Conservation (phyloP, 2,113 vertebrate species). For the Urocynchramus pylzowi region DNA sequence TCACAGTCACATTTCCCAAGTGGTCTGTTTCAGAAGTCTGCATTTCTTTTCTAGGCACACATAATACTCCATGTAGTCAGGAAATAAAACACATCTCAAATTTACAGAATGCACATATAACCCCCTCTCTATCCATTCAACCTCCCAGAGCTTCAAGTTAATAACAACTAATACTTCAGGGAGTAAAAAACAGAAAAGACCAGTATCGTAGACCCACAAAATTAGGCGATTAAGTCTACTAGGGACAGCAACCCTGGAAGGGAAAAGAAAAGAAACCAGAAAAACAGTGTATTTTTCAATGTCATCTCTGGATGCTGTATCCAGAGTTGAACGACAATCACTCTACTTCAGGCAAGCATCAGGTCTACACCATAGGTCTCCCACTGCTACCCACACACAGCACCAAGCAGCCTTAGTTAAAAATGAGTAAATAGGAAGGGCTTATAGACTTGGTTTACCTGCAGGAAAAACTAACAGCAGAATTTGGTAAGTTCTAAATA, state of each 20-base stretch:
- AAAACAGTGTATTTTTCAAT: neutral
- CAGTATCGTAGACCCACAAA: neutral
- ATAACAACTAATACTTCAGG: neutral
- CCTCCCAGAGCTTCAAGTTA: neutral
- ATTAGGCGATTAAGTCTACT: neutral
- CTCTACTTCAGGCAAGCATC: neutral
- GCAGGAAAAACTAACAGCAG: neutral
- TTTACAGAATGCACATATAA: neutral
- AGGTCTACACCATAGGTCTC: neutral
- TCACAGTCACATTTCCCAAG: neutral
- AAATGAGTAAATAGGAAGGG: neutral
- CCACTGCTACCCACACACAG: neutral
- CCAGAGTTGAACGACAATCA: neutral
- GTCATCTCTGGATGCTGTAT: neutral
- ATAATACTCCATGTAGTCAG: neutral
- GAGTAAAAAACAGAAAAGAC: neutral
- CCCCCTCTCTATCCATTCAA: neutral
- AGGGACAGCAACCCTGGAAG: neutral
- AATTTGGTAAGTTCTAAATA: neutral
- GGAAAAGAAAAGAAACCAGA: neutral
- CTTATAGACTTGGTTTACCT: neutral
- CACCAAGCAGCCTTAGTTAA: neutral
- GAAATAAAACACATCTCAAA: neutral
- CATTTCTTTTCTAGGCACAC: neutral
- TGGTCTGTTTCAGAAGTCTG: neutral